phyloP scores from a whole-genome alignment of 2,113 vertebrate genomes.

The Brachyhypopomus occidentalis region DNA sequence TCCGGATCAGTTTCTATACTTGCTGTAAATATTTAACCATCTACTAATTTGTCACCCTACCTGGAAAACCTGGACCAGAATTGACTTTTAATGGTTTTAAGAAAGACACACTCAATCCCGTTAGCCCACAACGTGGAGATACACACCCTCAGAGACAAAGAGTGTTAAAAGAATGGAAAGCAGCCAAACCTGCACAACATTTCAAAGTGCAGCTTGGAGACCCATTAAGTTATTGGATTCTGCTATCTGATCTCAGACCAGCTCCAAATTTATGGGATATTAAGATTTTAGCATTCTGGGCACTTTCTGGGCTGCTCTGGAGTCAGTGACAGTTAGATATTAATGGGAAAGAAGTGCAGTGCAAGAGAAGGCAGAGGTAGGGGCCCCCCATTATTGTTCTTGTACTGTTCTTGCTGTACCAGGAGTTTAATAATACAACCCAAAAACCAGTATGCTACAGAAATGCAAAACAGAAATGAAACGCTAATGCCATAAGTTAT shows the following conservation, averaged over 20 bases:
- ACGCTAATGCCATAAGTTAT: no score
- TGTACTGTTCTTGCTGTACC: not conserved
- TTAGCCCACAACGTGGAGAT: not conserved
- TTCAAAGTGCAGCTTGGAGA: not conserved
- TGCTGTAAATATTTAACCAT: not conserved
- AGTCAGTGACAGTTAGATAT: not conserved
- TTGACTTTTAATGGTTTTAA: not conserved
- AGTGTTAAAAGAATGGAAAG: not conserved
- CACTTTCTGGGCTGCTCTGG: not conserved
- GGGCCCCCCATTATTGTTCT: no score
- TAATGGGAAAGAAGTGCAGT: not conserved
- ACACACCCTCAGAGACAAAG: not conserved
- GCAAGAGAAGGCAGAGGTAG: not conserved
- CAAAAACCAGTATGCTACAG: no score
- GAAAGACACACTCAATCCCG: not conserved
- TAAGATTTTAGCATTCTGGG: not conserved
- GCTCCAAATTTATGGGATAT: not conserved
- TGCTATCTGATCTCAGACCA: not conserved
- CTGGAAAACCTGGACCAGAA: conserved; percentile 13
- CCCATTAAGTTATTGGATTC: no score
- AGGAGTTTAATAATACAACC: no score
- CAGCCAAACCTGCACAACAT: not conserved
- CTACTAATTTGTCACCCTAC: not conserved
- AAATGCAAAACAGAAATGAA: no score
- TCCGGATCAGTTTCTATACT: not conserved